A percentile compares a stretch with the other conserved stretches of the same genome.
Evolutionary conservation across 2,113 vertebrate genomes (phyloP).

Genomic region (Fregata magnificens): DNA sequence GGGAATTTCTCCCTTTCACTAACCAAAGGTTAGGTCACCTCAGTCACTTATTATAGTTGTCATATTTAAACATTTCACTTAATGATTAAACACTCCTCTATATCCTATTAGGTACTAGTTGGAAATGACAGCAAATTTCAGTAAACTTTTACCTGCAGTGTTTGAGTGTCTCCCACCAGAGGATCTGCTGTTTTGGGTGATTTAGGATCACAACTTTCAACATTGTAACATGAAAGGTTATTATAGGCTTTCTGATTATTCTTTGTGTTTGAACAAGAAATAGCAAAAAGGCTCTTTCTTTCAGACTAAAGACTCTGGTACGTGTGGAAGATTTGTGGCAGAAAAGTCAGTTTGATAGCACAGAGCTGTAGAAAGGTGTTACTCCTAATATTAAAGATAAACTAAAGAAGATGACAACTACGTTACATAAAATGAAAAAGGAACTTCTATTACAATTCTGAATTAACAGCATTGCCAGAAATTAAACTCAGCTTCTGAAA

Average conservation of each 20-base stretch:
- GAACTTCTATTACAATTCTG: not conserved
- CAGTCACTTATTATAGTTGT: not conserved
- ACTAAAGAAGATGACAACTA: not conserved
- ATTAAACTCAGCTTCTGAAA: not conserved
- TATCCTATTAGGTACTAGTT: not conserved
- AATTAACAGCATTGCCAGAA: not conserved
- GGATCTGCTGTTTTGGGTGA: not conserved
- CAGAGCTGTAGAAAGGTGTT: not conserved
- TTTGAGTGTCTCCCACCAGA: not conserved
- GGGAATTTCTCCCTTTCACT: not conserved
- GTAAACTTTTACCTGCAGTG: not conserved
- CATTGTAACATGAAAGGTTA: not conserved
- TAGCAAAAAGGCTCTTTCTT: not conserved
- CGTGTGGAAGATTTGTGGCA: not conserved
- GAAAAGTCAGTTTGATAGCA: not conserved
- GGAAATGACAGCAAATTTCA: not conserved
- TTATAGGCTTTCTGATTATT: not conserved
- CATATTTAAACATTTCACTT: not conserved
- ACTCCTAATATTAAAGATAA: not conserved
- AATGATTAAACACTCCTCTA: not conserved
- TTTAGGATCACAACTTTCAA: not conserved
- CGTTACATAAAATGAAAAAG: not conserved
- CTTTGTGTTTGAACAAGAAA: not conserved
- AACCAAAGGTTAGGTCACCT: not conserved
- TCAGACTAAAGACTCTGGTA: not conserved